Base-by-base conservation (phyloP, 1,140 invertebrate genomes). In the Ctenoplectra terminalis region DNA sequence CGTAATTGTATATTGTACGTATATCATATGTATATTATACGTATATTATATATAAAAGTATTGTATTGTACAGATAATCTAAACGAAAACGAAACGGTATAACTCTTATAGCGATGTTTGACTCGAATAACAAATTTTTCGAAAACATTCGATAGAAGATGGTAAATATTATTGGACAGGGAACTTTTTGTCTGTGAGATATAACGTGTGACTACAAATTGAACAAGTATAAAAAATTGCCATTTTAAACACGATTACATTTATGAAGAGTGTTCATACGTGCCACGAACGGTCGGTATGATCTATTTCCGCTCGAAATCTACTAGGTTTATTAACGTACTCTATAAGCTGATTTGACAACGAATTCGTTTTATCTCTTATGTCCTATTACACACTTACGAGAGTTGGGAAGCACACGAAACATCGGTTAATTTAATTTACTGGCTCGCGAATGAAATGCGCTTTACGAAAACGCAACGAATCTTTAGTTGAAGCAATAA, bases 271-370 rank as follows among this genome's bases (percentile, higher is more conserved):
- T 46, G 58, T 48, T 31, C 70, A 34, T 58, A 60, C 64, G 73
- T 61, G 52, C 70, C 48, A 46, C 74, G 64, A 82, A 69, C 64
- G 34, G 37, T 17, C 34, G 37, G 63, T 77, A 66, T 61, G 46
- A 70, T 79, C 74, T 70, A 78, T 82, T 77, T 82, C 80, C 80
- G 80, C 64, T 78, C 48, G 64, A 78, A 60, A 70, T 82, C 60
- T 48, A 76, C 73, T 54, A 37, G 56, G 64, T 64, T 77, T 40
- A 78, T 82, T 82, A 81, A n/a, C 50, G 31, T 17, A 52, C 79
- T 31, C 54, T 75, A 40, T 82, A 77, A 82, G 64, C 64, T 77
- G 46, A 70, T 78, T 82, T 70, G 26, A 50, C 64, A 46, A 56
- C 34, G 31, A 82, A 71, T 61, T 67, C 43, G 31, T 60, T 48